These are phyloP conservation scores for Eolophus roseicapilla DNA, from an alignment of 2,113 vertebrate genomes.

Conservation along the genomic window DNA sequence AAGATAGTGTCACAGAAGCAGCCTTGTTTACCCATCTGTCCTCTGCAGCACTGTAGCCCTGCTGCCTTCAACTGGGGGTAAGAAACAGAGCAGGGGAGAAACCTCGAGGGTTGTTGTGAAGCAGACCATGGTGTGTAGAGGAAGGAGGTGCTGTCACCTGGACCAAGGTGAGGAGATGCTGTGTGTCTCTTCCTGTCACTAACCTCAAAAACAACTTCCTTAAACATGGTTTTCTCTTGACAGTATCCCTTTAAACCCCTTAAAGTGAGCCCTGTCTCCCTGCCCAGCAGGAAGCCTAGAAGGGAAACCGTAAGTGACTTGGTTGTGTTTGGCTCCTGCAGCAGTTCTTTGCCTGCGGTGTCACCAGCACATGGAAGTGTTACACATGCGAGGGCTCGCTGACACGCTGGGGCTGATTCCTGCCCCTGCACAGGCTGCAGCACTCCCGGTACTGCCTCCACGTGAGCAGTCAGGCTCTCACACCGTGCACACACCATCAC, in stretches of 20 bases:
- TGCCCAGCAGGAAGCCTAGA: constrained; percentile 77
- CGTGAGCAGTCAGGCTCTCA: neutral
- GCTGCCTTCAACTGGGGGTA: neutral
- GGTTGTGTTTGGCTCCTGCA: neutral
- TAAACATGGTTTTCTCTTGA: constrained; percentile 74
- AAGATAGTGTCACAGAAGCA: neutral
- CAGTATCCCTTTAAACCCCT: constrained; percentile 74
- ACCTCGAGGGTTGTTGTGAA: neutral
- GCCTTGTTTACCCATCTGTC: neutral
- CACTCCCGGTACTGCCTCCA: neutral
- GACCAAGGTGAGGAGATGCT: neutral
- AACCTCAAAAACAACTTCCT: constrained; percentile 32
- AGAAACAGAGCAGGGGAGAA: neutral
- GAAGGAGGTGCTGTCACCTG: neutral
- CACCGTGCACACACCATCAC: neutral
- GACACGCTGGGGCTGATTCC: neutral
- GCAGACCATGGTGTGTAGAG: neutral
- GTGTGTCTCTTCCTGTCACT: neutral
- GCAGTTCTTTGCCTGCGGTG: neutral
- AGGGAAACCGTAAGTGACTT: constrained; percentile 76
- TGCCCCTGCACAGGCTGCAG: neutral
- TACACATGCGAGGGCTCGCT: neutral
- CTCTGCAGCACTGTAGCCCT: neutral
- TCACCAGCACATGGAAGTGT: neutral
- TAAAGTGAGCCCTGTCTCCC: constrained; percentile 74